These are phyloP conservation scores for Hofmannophila pseudospretella DNA, from an alignment of 2,888 invertebrate genomes.

Conservation along the genomic window DNA sequence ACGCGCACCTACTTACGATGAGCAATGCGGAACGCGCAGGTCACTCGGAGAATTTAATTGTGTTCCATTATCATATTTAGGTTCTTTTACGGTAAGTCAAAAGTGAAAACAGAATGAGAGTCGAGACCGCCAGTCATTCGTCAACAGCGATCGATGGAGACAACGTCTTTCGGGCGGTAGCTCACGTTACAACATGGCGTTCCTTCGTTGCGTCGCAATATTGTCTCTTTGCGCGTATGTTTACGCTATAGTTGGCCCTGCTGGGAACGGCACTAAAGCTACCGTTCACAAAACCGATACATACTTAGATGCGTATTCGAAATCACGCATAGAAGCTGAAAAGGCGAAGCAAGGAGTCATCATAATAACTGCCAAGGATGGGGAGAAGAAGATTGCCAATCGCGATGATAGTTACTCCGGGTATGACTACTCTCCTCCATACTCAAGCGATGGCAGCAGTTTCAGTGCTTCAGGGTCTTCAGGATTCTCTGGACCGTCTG, in stretches of 20 bases:
- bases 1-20: conserved; percentile 67
- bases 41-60: conserved; percentile 76
- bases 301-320: conserved; percentile 81
- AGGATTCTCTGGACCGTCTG: conserved; percentile 27
- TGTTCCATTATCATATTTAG: conserved; percentile 77
- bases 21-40: conserved; percentile 71
- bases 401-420: conserved; percentile 65
- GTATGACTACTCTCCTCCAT: conserved; percentile 63
- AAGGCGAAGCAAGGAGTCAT: conserved; percentile 63
- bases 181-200: conserved; percentile 50
- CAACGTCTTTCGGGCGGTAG: conserved; percentile 54
- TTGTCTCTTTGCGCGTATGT: conserved; percentile 45
- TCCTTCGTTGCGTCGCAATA: conserved; percentile 38
- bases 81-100: conserved; percentile 76
- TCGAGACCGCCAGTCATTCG: conserved; percentile 63
- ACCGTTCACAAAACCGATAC: conserved; percentile 70
- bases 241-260: conserved; percentile 59
- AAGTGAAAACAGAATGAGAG: conserved; percentile 74
- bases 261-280: conserved; percentile 47
- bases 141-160: conserved; percentile 68
- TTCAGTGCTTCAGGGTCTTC: conserved; percentile 47
- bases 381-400: conserved; percentile 67
- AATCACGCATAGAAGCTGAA: conserved; percentile 71
- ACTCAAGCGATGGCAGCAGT: conserved; percentile 38
- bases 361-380: conserved; percentile 67